phyloP scores from a whole-genome alignment of 1,140 invertebrate genomes.

The Caerostris extrusa region DNA sequence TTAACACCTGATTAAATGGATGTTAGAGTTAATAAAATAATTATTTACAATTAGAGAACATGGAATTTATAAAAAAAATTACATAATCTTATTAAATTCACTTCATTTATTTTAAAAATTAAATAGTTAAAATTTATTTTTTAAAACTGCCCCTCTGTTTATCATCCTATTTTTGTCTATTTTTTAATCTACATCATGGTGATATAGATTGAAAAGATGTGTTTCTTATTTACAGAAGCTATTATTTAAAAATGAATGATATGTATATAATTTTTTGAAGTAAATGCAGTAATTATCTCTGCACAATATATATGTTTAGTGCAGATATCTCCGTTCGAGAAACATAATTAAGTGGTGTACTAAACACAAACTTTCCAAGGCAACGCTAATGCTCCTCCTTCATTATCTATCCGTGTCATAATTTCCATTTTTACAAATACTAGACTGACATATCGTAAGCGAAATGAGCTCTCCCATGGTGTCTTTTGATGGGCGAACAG shows the following conservation, averaged over 20 bases:
- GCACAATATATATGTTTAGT: not conserved
- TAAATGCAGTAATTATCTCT: not conserved
- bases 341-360: not conserved
- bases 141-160: too few species aligned
- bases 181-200: too few species aligned
- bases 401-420: not conserved
- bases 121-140: too few species aligned
- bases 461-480: conserved; percentile 26
- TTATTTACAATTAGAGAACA: too few species aligned
- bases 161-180: too few species aligned
- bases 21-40: too few species aligned
- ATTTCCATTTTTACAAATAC: conserved; percentile 32
- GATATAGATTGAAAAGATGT: too few species aligned
- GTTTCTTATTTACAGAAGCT: not conserved
- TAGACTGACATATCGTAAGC: conserved; percentile 23
- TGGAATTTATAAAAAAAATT: too few species aligned
- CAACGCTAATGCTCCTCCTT: not conserved
- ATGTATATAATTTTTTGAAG: not conserved
- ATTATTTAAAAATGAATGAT: not conserved
- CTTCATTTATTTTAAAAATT: too few species aligned
- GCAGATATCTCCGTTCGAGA: not conserved
- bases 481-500: not conserved
- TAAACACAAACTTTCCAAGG: not conserved
- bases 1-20: too few species aligned
- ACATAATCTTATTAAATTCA: too few species aligned